Base-by-base conservation (phyloP, 2,113 vertebrate genomes). In the Meles meles region DNA sequence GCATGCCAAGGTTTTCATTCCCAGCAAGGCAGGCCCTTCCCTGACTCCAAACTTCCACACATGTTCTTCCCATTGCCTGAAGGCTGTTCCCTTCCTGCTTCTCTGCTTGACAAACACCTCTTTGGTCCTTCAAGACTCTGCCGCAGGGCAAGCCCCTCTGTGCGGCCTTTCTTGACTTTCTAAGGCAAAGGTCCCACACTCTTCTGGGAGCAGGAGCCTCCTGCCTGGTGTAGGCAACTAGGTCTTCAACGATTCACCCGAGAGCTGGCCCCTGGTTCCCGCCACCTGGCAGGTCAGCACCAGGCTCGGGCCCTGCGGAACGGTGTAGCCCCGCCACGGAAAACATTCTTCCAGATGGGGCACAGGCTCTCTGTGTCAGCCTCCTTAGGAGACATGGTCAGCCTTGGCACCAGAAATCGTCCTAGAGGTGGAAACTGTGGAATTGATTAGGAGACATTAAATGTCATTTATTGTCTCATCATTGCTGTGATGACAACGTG, bases 381-480 rank as follows among this genome's bases (percentile, higher is more conserved):
- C n/a, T 99, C 99, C 69, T 99, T 99, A 7, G 99, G 99, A 91
- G 99, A 99, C 79, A 99, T 99, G 99, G 92, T 99, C 99, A 99
- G 99, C 86, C 4, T 37, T 47, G n/a, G 17, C 11, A 25, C 12
- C 85, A 85, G 98, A 98, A 94, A 97, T 99, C 31, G 98, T 99
- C 94, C 98, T 99, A 0, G 99, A 99, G 44, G 97, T 99, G 37
- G 99, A 99, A 93, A 99, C 99, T 59, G 99, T 99, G 99, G 98
- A 99, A 99, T 85, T 98, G 99, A 90, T 99, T 99, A 98, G n/a
- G 99, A 99, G 98, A 99, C 99, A 0, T 98, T 99, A 98, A 99
- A 99, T 98, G 99, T 98, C 74, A 99, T 99, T 97, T 99, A 96
- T 99, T 99, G 94, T 99, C 99, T 94, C 99, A 99, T 0, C 99